Percentiles rank a stretch among this genome's conserved stretches.
These are phyloP conservation scores for Thryonomys swinderianus DNA, from an alignment of 2,113 vertebrate species.

Conservation along the genomic window DNA sequence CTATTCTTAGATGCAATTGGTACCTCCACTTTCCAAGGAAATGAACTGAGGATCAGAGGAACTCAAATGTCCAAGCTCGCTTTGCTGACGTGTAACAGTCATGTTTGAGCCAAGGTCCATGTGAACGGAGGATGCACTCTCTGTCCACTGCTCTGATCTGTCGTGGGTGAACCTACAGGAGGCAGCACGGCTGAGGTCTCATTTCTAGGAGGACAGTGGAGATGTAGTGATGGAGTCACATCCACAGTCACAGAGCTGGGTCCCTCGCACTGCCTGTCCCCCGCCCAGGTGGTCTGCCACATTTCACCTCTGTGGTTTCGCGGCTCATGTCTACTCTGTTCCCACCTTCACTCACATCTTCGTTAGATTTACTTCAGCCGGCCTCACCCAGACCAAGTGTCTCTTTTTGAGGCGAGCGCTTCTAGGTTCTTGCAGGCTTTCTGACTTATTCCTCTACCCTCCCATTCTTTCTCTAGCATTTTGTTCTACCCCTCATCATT, in stretches of 20 bases:
- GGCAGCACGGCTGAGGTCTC: neutral
- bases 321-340: accelerated
- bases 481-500: neutral
- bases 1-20: neutral
- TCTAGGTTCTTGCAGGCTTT: neutral
- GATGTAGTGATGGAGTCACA: neutral
- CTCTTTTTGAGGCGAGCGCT: neutral
- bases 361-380: neutral
- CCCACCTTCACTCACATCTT: neutral
- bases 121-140: neutral
- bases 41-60: neutral
- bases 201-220: neutral
- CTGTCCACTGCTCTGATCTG: neutral
- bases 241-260: neutral
- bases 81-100: neutral
- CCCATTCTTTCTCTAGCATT: neutral
- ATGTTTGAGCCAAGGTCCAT: neutral
- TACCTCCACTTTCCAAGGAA: neutral
- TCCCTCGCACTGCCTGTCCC: neutral
- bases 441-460: neutral
- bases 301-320: neutral
- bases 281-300: neutral
- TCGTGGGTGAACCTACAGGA: neutral
- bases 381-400: neutral
- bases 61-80: neutral